Percentiles rank a stretch among this genome's conserved stretches.
Conservation (phyloP, 2,797 vertebrate genomes). For the Acestrorhynchus altus region DNA sequence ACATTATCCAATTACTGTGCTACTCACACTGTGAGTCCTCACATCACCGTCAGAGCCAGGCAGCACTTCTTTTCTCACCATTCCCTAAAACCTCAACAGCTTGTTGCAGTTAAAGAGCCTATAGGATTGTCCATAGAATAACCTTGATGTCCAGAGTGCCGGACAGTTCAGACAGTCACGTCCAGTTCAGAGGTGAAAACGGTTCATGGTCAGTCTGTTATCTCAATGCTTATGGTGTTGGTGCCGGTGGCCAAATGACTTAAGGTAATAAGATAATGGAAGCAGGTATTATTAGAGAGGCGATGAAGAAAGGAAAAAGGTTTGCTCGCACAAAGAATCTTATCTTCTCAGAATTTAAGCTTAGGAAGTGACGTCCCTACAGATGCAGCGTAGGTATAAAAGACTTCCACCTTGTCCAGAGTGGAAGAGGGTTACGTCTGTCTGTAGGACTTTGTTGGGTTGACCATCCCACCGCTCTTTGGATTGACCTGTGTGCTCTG, state of each 20-base stretch:
- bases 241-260: slow-evolving; percentile 60
- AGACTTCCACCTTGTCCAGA: not conserved
- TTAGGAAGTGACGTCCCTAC: slow-evolving; percentile 68
- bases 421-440: slow-evolving; percentile 4
- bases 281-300: slow-evolving; percentile 68
- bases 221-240: slow-evolving; percentile 39
- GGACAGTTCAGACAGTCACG: slow-evolving; percentile 13
- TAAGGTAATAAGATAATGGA: slow-evolving; percentile 71
- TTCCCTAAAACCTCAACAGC: not conserved
- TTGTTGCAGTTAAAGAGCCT: slow-evolving; percentile 6
- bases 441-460: slow-evolving; percentile 45
- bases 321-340: slow-evolving; percentile 59
- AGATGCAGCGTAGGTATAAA: slow-evolving; percentile 43
- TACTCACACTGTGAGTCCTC: not conserved
- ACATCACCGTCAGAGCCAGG: not conserved
- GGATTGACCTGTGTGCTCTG: slow-evolving; percentile 11
- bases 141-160: slow-evolving; percentile 31
- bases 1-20: not conserved
- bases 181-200: slow-evolving; percentile 47
- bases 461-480: slow-evolving; percentile 7
- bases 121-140: slow-evolving; percentile 19
- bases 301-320: slow-evolving; percentile 60
- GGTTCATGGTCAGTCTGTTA: slow-evolving; percentile 35
- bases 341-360: slow-evolving; percentile 64
- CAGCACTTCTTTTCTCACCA: not conserved